phyloP scores from a whole-genome alignment of 2,113 vertebrate genomes.

The Ophthalmolycus amberensis region DNA sequence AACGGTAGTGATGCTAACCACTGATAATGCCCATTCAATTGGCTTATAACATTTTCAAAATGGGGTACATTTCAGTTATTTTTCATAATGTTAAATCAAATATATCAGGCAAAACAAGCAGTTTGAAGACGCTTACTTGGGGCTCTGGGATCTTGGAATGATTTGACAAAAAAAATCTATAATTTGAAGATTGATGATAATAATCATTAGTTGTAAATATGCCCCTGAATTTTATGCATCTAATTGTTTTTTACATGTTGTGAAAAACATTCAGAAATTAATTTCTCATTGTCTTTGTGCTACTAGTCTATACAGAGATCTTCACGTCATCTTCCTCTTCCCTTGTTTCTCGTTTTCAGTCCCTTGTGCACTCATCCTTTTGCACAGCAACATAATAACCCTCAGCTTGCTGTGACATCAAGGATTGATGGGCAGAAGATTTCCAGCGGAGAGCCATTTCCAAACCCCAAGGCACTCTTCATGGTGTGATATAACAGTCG shows the following conservation, averaged over 20 bases:
- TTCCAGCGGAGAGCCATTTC: constrained; percentile 54
- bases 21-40: too few species aligned
- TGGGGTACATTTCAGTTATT: neutral
- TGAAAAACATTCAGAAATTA: neutral
- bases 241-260: neutral
- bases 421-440: constrained; percentile 41
- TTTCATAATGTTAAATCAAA: neutral
- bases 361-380: constrained; percentile 12
- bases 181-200: too few species aligned
- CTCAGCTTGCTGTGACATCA: constrained; percentile 39
- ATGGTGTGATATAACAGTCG: constrained; percentile 43
- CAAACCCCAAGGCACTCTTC: constrained; percentile 27
- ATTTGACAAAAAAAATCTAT: too few species aligned
- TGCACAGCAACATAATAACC: constrained; percentile 37
- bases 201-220: too few species aligned
- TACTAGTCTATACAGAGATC: neutral
- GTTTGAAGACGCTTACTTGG: too few species aligned
- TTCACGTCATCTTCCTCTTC: constrained; percentile 15
- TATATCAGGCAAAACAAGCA: neutral
- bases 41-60: too few species aligned
- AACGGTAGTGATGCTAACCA: too few species aligned
- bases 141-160: neutral
- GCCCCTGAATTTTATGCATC: neutral
- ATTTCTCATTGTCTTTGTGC: constrained; percentile 9
- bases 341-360: constrained; percentile 25